A percentile compares a stretch with the other conserved stretches of the same genome.
phyloP scores from a whole-genome alignment of 2,113 vertebrate species.

The Ceuthmochares aereus region DNA sequence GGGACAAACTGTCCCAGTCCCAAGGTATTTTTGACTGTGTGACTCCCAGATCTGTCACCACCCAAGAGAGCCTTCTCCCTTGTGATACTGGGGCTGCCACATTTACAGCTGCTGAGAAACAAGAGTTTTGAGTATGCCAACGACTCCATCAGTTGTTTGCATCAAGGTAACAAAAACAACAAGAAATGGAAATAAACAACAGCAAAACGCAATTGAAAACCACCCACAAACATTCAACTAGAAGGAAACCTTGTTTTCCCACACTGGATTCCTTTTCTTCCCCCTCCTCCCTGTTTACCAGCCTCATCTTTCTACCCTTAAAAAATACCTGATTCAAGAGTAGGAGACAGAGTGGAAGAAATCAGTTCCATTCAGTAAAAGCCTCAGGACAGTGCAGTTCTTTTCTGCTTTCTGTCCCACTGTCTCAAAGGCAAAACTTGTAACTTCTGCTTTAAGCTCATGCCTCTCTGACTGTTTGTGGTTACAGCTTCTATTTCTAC shows the following conservation, averaged over 20 bases:
- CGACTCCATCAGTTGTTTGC: background rate
- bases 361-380: background rate
- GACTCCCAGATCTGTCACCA: background rate
- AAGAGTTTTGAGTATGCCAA: background rate
- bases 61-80: background rate
- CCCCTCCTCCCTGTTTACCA: background rate
- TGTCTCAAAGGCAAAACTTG: background rate
- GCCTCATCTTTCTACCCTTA: background rate
- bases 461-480: background rate
- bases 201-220: background rate
- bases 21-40: background rate
- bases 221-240: background rate
- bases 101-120: background rate
- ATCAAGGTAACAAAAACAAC: background rate
- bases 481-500: slow-evolving; percentile 41
- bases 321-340: background rate
- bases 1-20: background rate
- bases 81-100: fast-evolving
- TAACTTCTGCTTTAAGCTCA: background rate
- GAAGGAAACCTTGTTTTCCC: background rate
- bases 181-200: background rate
- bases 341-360: background rate
- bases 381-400: background rate
- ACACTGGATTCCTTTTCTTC: background rate
- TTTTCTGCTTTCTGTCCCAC: background rate